Base-by-base conservation (phyloP, 2,888 invertebrate species). In the Drosophila incognita region DNA sequence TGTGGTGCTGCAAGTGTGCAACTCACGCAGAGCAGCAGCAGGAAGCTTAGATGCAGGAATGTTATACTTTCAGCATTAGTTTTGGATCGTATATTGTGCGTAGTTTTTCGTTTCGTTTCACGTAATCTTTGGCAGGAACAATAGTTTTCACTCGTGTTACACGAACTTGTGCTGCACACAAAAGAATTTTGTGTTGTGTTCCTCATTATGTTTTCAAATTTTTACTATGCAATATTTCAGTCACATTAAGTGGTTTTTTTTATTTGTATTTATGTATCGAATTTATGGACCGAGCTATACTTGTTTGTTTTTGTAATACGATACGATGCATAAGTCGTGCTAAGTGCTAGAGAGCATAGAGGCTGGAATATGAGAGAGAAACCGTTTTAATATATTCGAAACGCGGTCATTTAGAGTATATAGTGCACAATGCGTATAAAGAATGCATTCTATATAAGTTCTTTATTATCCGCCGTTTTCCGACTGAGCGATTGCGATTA, bases 1-100 rank as follows among this genome's bases (percentile, higher is more conserved):
- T 92, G 91, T 29, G 92, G 92, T 8, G 90, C 87, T n/a, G 84
- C 90, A 53, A 74, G 49, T 5, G 70, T 63, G 0, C 54, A 21
- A 27, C 69, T 48, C 5, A 76, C 29, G 13, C 60, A 52, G 18
- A 83, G 54, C 46, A 79, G 40, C 18, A 70, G 40, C 36, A 79
- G 59, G 29, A 69, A 48, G 11, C 65, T 62, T 5, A 74, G 59
- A 31, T 57, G 42, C 49, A 60, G 72, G 65, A 81, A 77, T 71
- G 75, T 58, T 29, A 18, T 53, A 48, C 36, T 21, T 35, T 56
- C 27, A 36, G 42, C 60, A 59, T 15, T 31, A n/a, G 21, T 64
- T 38, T 52, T 62, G 11, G 24, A 49, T 31, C 38, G 29, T 4
- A 5, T n/a, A 48, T 27, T 40, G 11, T 58, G 33, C 27, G 11